These are phyloP conservation scores for Scophthalmus maximus DNA, from an alignment of 2,113 vertebrate genomes.

Conservation along the genomic window DNA sequence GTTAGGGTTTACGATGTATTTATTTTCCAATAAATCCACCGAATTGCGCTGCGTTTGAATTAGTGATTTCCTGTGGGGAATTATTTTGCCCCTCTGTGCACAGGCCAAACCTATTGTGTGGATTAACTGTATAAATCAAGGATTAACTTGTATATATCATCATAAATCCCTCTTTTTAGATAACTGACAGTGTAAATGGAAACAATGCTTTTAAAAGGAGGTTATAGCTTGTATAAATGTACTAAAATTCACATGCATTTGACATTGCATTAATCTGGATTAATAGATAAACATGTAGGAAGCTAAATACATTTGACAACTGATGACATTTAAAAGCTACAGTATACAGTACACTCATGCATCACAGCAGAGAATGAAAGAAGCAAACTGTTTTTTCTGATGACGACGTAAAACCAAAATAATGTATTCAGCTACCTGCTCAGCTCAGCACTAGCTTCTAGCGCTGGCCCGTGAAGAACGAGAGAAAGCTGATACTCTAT, in stretches of 20 bases:
- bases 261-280: no score
- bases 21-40: constrained; percentile 65
- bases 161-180: no score
- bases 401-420: not conserved
- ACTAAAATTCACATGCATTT: no score
- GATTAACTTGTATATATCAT: not conserved
- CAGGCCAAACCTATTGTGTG: not conserved
- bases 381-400: not conserved
- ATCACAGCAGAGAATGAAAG: not conserved
- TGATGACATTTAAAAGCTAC: not conserved
- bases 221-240: no score
- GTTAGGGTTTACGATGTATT: constrained; percentile 64
- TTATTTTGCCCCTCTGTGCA: not conserved
- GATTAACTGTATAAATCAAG: not conserved
- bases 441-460: not conserved
- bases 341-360: not conserved
- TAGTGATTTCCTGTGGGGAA: constrained; percentile 33
- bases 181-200: no score
- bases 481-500: not conserved
- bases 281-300: no score
- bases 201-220: no score
- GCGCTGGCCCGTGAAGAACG: not conserved
- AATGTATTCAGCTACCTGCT: not conserved
- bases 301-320: not conserved
- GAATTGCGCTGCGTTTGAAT: constrained; percentile 10